Evolutionary conservation across 1,140 invertebrate genomes (phyloP), one percentile per base, ranked within the genome.

Genomic region (Nautilus pompilius): DNA sequence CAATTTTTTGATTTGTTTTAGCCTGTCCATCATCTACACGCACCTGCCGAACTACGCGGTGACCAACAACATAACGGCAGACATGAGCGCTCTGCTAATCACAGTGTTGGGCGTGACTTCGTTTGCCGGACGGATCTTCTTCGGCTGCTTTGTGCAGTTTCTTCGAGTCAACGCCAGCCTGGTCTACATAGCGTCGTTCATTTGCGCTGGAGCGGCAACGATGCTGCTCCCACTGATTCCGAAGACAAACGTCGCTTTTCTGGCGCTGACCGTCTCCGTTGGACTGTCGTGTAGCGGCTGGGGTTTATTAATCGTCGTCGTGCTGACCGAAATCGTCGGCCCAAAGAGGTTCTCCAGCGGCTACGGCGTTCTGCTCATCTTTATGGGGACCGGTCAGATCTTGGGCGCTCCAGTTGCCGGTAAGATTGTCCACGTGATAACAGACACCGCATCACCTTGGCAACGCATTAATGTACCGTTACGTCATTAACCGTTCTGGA

Each of bases 81-180:
- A 63, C n/a, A 46, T 34, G 13, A 66, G 65, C 0, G 91, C 93
- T 2, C 91, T 92, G 79, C 83, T 97, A 46, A 78, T 98, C 13
- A 96, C 95, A 3, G 90, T 95, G 58, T 96, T 97, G 74, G 95
- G 83, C 8, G 69, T 79, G 3, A 66, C 76, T 6, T 79, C 79
- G 55, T 67, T 75, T 3, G 59, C 71, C 15, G 70, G 70, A 53
- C 60, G 68, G 0, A 53, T 74, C n/a, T 29, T 29, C 5, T 68
- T 66, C 34, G 65, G 65, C 6, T n/a, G 51, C 13, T 10, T 72
- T 2, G 65, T 46, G 5, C 49, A 69, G 24, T 56, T 62, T 34
- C 58, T 60, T 10, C 5, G 56, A 2, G 41, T 72, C 3, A 61
- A 64, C 45, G 58, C 58, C 8, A 60, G 62, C n/a, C 17, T 65